These are phyloP conservation scores for Dynastes maya DNA, from an alignment of 2,888 invertebrate genomes.

Conservation along the genomic window DNA sequence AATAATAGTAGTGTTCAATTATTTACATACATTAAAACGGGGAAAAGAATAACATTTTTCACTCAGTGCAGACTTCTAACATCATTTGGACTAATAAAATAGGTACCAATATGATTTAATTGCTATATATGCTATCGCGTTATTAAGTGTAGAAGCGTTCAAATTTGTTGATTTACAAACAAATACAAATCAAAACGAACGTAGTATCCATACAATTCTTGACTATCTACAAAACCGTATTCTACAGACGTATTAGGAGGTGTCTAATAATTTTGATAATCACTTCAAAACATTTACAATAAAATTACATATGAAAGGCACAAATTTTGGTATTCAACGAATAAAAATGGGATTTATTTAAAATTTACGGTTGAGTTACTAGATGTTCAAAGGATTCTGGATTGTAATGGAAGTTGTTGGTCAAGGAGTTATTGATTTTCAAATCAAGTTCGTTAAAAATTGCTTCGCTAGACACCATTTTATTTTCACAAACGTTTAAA, in stretches of 20 bases:
- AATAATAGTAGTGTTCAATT: slow-evolving; percentile 6
- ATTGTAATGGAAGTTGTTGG: slow-evolving; percentile 55
- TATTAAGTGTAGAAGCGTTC: neutral
- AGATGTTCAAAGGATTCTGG: slow-evolving; percentile 53
- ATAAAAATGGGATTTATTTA: neutral
- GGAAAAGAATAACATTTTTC: neutral
- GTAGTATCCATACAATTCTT: neutral
- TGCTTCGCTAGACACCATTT: slow-evolving; percentile 60
- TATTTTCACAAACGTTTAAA: slow-evolving; percentile 64
- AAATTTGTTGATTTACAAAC: neutral
- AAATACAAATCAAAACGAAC: neutral
- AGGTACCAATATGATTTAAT: neutral
- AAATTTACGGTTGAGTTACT: slow-evolving; percentile 48
- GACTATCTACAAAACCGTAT: neutral
- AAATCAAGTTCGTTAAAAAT: slow-evolving; percentile 68
- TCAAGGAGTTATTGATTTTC: slow-evolving; percentile 62
- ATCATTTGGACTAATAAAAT: neutral
- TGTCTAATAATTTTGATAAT: neutral
- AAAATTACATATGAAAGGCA: slow-evolving; percentile 52
- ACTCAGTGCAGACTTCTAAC: slow-evolving; percentile 4
- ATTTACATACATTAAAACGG: slow-evolving; percentile 13
- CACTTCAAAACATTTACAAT: neutral
- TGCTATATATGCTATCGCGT: neutral
- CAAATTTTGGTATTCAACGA: slow-evolving; percentile 44
- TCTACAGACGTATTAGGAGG: neutral